Conservation (phyloP, 2,888 invertebrate genomes). For the Pterostichus madidus region DNA sequence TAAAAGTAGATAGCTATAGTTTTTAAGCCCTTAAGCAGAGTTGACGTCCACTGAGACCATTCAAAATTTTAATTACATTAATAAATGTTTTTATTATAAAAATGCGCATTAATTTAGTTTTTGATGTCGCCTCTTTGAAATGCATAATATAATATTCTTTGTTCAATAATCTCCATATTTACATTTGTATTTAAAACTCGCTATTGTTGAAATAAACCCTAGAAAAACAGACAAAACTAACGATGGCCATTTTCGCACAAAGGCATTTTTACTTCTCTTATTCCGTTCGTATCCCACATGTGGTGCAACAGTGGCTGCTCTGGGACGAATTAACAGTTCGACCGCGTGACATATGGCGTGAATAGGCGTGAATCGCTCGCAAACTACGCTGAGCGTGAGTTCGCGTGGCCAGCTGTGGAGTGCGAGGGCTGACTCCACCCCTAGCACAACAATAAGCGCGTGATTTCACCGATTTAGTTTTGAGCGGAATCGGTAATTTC, state of each 20-base stretch:
- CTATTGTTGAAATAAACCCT: conserved; percentile 7
- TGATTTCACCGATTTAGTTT: conserved; percentile 52
- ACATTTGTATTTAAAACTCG: background rate
- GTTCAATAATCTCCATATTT: conserved; percentile 34
- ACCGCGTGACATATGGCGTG: conserved; percentile 65
- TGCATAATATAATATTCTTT: conserved; percentile 6
- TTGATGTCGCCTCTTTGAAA: background rate
- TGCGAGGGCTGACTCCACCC: background rate
- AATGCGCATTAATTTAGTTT: no score
- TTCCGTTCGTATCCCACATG: conserved; percentile 41
- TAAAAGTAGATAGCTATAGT: no score
- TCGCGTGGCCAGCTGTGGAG: conserved; percentile 3
- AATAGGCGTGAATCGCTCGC: conserved; percentile 66
- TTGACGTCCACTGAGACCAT: no score
- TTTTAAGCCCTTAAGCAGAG: no score
- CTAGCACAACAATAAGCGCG: conserved; percentile 38
- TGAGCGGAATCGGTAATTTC: conserved; percentile 55
- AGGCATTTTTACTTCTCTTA: conserved; percentile 36
- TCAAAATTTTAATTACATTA: no score
- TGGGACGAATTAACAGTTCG: conserved; percentile 64
- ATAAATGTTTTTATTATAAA: no score
- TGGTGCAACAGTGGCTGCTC: conserved; percentile 27
- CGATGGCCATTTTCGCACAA: conserved; percentile 37
- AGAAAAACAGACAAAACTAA: conserved; percentile 22
- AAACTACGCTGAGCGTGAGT: conserved; percentile 50